These are phyloP conservation scores for Plodia interpunctella DNA, from an alignment of 1,140 invertebrate genomes.

Conservation along the genomic window DNA sequence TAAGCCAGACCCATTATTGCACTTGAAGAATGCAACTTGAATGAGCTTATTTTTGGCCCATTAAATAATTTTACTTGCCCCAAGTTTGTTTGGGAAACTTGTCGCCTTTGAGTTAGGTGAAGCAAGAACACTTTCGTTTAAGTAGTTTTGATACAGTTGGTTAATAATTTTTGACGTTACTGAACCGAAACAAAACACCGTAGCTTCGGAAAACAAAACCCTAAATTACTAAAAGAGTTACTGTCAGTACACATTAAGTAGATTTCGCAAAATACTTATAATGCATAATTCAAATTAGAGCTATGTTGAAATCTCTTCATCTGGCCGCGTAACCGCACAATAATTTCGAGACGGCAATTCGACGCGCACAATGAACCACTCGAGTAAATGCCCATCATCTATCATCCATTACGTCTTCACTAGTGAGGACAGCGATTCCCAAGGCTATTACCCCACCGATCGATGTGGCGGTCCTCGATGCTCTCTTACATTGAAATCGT, in stretches of 20 bases:
- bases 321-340: constrained; percentile 17
- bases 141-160: too few species aligned
- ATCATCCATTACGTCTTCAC: constrained; percentile 10
- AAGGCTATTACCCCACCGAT: constrained; percentile 1
- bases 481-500: constrained; percentile 28
- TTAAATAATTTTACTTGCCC: not conserved
- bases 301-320: constrained; percentile 20
- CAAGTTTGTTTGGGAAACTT: not conserved
- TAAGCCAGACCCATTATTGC: constrained; percentile 20
- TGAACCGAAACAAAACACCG: too few species aligned
- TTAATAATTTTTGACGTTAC: too few species aligned
- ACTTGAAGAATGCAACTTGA: constrained; percentile 15
- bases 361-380: constrained; percentile 9
- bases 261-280: too few species aligned
- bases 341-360: constrained; percentile 15
- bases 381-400: not conserved
- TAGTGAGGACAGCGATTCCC: not conserved
- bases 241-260: too few species aligned
- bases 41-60: not conserved
- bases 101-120: not conserved
- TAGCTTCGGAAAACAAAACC: too few species aligned
- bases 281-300: constrained; percentile 14
- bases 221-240: too few species aligned
- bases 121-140: too few species aligned
- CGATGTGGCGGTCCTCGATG: constrained; percentile 3